Base-by-base conservation (phyloP, 2,113 vertebrate species). In the Nothocercus julius region DNA sequence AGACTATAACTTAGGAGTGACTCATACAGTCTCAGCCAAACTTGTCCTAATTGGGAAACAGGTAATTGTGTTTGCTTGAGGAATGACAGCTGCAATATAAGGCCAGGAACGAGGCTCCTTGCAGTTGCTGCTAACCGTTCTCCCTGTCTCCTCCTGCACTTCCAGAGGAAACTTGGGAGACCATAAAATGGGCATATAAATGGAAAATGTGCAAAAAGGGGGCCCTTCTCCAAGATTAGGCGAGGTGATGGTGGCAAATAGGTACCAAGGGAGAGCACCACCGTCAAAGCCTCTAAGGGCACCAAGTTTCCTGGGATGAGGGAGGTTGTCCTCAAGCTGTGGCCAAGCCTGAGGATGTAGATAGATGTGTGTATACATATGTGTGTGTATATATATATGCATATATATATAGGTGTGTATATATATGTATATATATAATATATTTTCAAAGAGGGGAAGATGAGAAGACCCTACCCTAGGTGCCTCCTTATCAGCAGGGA, bases 41-140 rank as follows among this genome's bases (percentile, higher is more conserved):
- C 63, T 34, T 34, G 56, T 9, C 45, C 91, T 95, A 92, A 95
- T 92, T 92, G 95, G 2, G 2, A 51, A 76, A 27, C 79, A 59
- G 85, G 78, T 89, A 92, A 89, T 87, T 92, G 64, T 61, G 45
- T 78, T 94, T 91, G 25, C 82, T 63, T 36, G 72, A 30, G 90
- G 89, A 80, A 30, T 78, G 56, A 68, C 76, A 70, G 79, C 67
- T 47, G 34, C 3, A 38, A 51, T 22, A 3, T 1, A 62, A 44
- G 34, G 21, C 34, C 70, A 64, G 59, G 45, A 89, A 85, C 17
- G 36, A 64, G 69, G 13, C 79, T 62, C 86, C 12, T 70, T 59
- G 45, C 85, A 3, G 1, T 22, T 42, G 18, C 69, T 89, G 70
- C 87, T 80, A 53, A 79, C 18, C 1, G 0, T 74, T 59, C 11